These are phyloP conservation scores for Helicorthomorpha holstii DNA, from an alignment of 1,140 invertebrate species.

Conservation along the genomic window DNA sequence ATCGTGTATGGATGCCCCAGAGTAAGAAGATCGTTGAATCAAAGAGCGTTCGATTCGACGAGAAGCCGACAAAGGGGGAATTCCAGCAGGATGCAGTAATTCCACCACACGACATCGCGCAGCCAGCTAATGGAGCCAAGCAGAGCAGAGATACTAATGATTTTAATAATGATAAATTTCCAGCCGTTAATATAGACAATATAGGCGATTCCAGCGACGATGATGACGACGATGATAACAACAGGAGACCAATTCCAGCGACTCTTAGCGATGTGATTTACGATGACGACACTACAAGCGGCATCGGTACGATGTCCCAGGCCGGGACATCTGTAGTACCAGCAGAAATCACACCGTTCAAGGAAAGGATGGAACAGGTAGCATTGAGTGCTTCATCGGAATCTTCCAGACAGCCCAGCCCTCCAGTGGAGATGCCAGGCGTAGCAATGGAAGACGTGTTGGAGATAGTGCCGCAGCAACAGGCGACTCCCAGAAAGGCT, in stretches of 20 bases:
- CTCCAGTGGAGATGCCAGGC: not conserved
- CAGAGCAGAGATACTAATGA: not conserved
- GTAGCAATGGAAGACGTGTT: not conserved
- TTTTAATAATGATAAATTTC: not conserved
- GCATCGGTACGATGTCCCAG: not conserved
- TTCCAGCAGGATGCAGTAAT: not conserved
- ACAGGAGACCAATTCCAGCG: not conserved
- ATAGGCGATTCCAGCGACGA: not conserved
- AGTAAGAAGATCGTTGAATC: not conserved
- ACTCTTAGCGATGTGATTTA: not conserved
- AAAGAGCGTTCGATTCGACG: not conserved
- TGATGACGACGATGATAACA: not conserved
- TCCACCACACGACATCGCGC: not conserved
- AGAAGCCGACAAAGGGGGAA: not conserved
- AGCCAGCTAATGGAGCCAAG: not conserved
- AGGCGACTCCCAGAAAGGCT: not conserved
- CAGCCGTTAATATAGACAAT: not conserved
- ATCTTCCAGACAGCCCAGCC: not conserved
- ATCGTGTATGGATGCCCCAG: conserved; percentile 1
- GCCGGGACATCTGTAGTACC: not conserved
- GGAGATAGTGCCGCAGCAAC: not conserved
- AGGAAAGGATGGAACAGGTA: not conserved
- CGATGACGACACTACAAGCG: not conserved
- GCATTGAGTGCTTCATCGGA: not conserved
- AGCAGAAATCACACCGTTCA: not conserved